These are phyloP conservation scores for Caenorhabditis sp. DNA, from an alignment of 2,888 invertebrate genomes.

Conservation along the genomic window DNA sequence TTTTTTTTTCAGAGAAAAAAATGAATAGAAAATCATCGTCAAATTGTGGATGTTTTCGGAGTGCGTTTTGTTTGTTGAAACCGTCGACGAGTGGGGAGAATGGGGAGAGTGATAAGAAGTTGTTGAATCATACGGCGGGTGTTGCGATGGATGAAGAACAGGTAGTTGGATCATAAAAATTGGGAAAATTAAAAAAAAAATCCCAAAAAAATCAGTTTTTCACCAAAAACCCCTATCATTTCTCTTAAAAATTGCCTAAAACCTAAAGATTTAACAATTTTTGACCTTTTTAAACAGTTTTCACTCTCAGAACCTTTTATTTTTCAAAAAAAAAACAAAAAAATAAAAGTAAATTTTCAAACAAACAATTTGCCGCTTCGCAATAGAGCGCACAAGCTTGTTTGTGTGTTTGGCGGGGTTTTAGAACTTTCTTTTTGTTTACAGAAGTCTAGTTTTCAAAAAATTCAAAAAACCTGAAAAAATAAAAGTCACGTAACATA, in stretches of 20 bases:
- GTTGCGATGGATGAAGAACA: constrained; percentile 10
- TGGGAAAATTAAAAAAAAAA: background rate
- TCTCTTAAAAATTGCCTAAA: too few relatives aligned
- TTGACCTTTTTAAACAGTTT: too few relatives aligned
- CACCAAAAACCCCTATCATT: too few relatives aligned
- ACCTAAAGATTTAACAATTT: too few relatives aligned
- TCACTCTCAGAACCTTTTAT: background rate
- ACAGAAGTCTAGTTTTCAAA: too few relatives aligned
- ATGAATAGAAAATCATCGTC: constrained; percentile 32
- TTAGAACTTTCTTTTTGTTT: too few relatives aligned
- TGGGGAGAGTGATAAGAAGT: constrained; percentile 29
- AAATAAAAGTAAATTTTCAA: too few relatives aligned
- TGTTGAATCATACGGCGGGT: constrained; percentile 14
- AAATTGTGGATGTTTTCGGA: constrained; percentile 37
- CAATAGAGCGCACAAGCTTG: too few relatives aligned
- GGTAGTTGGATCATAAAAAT: background rate
- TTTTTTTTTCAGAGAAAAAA: background rate
- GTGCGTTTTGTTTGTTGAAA: constrained; percentile 35
- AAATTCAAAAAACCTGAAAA: too few relatives aligned
- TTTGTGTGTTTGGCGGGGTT: too few relatives aligned
- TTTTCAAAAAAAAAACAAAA: background rate
- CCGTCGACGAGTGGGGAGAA: constrained; percentile 28
- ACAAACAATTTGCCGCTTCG: too few relatives aligned
- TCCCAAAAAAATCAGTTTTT: background rate
- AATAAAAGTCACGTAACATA: too few relatives aligned